Conservation (phyloP, 1,140 invertebrate genomes). For the Heliconius himera region DNA sequence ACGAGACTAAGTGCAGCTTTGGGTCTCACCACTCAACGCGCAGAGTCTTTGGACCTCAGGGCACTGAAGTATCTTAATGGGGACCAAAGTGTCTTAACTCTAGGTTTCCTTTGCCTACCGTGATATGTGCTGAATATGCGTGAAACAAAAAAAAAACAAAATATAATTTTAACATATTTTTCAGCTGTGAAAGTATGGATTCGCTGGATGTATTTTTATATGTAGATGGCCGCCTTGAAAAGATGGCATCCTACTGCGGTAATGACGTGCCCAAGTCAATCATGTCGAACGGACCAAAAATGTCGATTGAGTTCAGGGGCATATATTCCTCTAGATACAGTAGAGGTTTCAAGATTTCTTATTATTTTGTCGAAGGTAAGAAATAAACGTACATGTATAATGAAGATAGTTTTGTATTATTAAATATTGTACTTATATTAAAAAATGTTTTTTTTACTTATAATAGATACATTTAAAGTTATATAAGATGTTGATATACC, state of each 20-base stretch:
- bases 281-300: slow-evolving; percentile 93
- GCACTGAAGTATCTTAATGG: too few species aligned
- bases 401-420: too few species aligned
- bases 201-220: slow-evolving; percentile 89
- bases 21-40: too few species aligned
- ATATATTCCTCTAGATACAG: slow-evolving; percentile 85
- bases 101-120: too few species aligned
- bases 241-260: slow-evolving; percentile 93
- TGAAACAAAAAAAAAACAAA: background rate
- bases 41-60: too few species aligned
- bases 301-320: slow-evolving; percentile 91
- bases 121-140: too few species aligned
- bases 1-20: too few species aligned
- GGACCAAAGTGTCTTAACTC: too few species aligned
- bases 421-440: too few species aligned
- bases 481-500: too few species aligned
- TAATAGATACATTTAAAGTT: too few species aligned
- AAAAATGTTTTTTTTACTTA: too few species aligned
- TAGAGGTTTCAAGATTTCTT: slow-evolving; percentile 92
- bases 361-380: slow-evolving; percentile 94
- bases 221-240: slow-evolving; percentile 89
- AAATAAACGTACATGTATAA: background rate
- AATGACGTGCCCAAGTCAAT: slow-evolving; percentile 88
- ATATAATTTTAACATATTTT: slow-evolving; percentile 57
- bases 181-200: slow-evolving; percentile 90